phyloP scores from a whole-genome alignment of 2,113 vertebrate genomes.

The Oxyruncus cristatus region DNA sequence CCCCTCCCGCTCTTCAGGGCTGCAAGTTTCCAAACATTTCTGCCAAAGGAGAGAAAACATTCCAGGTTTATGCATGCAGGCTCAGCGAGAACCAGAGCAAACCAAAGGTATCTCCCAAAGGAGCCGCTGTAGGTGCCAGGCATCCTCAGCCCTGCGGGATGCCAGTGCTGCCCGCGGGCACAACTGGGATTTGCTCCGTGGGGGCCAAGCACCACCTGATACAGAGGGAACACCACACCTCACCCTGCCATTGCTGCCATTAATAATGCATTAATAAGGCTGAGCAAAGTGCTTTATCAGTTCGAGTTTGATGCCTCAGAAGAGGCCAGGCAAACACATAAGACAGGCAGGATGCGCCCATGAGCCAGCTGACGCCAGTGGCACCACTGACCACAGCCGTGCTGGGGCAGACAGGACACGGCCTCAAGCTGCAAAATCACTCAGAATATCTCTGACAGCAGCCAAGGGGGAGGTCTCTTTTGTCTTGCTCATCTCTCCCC shows the following conservation, averaged over 20 bases:
- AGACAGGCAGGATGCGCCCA: neutral
- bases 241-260: neutral
- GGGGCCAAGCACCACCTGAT: neutral
- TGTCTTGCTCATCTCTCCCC: neutral
- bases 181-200: neutral
- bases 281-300: neutral
- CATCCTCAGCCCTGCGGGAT: neutral
- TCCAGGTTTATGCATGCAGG: neutral
- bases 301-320: rapidly evolving
- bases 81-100: neutral
- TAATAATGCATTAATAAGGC: neutral
- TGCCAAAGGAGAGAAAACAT: neutral
- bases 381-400: neutral
- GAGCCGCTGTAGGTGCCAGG: neutral
- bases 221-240: neutral
- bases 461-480: neutral
- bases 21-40: neutral
- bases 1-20: neutral
- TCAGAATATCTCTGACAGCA: neutral
- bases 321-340: neutral
- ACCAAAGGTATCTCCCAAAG: neutral
- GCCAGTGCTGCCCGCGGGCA: rapidly evolving
- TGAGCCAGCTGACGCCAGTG: neutral
- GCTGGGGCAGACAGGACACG: rapidly evolving
- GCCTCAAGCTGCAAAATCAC: neutral